Conservation (phyloP, 2,888 invertebrate species). For the Noctua comes region DNA sequence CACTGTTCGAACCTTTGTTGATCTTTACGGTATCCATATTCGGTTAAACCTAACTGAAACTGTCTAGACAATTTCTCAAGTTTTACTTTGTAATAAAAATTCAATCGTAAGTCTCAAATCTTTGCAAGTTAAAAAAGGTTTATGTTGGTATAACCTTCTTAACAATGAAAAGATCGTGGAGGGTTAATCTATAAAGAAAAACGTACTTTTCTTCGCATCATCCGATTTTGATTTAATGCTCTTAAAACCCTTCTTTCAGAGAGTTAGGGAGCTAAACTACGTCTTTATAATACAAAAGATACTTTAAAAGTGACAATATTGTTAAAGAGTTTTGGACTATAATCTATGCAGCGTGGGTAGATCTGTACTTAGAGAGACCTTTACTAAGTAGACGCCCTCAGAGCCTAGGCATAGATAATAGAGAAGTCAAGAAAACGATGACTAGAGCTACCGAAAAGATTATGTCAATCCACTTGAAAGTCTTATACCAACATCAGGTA, state of each 20-base stretch:
- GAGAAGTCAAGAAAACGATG: no score
- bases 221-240: slow-evolving; percentile 27
- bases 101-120: slow-evolving; percentile 23
- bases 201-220: slow-evolving; percentile 7
- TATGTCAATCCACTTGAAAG: neutral
- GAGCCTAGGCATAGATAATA: neutral
- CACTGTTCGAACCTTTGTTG: slow-evolving; percentile 12
- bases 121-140: slow-evolving; percentile 30
- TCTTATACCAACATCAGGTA: no score
- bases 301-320: neutral
- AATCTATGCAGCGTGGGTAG: neutral
- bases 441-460: neutral
- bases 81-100: slow-evolving; percentile 27
- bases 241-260: slow-evolving; percentile 3
- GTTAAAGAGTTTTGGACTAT: neutral
- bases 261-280: neutral
- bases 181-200: slow-evolving; percentile 17
- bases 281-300: neutral
- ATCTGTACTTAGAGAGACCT: neutral
- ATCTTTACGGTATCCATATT: slow-evolving; percentile 17
- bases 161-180: neutral
- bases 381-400: neutral
- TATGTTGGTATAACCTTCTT: slow-evolving; percentile 37
- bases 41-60: neutral
- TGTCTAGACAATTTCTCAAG: slow-evolving; percentile 36